Base-by-base conservation (phyloP, 2,113 vertebrate species). In the Protobothrops flavoviridis region DNA sequence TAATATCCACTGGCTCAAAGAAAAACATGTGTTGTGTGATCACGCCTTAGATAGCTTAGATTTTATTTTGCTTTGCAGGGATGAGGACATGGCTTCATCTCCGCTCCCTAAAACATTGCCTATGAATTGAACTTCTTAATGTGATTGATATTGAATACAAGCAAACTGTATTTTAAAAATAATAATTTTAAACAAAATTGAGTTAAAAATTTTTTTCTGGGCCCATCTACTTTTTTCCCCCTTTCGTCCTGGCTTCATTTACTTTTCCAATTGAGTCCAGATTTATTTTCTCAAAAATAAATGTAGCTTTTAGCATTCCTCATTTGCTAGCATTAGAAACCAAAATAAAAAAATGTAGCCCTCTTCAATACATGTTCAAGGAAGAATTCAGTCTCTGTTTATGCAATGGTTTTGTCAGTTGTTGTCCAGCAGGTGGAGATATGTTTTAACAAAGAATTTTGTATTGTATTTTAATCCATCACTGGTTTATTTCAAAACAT, bases 341-440 rank as follows among this genome's bases (percentile, higher is more conserved):
- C n/a, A 15, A 15, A 81, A 39, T 13, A 12, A 15, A 15, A 74
- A 74, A 20, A 81, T 81, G 15, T 21, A 39, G 20, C 33, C 7
- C 74, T 81, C 20, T 43, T 81, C n/a, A n/a, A 39, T 81, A 33
- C 33, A 39, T 39, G 17, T 33, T 81, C 74, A 81, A 81, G 69
- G 33, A 39, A 39, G 33, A 81, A 81, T 81, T 81, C 17, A 81
- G 69, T 81, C 69, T 21, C 17, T 39, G 39, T 39, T 81, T 39
- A 81, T 81, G 17, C 33, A 20, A 39, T 81, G 74, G 33, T 43
- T 33, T 81, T 43, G 74, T 43, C 1, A 81, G 74, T 20, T 81
- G 33, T 43, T 81, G 74, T 81, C 74, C 95, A 93, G 81, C 85
- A 96, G 95, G 56, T 93, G 95, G 94, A 85, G 94, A 24, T 74